Conservation (phyloP, 92 coral and sea anemone species). For the Epizoanthus rinbou region DNA sequence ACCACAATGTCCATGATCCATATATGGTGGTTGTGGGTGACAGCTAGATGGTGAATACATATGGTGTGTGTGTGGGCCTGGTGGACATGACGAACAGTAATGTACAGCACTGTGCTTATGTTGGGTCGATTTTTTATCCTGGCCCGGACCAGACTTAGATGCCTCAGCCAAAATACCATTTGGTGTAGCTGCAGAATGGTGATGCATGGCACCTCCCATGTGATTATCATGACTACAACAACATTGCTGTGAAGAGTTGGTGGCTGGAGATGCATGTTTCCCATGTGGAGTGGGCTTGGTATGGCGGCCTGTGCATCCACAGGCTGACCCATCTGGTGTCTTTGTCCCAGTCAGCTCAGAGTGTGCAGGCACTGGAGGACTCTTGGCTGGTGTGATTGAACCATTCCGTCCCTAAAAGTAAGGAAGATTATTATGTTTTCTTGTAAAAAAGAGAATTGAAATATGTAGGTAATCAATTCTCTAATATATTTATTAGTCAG, state of each 20-base stretch:
- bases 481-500: no score
- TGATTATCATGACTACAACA: slow-evolving; percentile 75
- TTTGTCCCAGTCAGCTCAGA: slow-evolving; percentile 23
- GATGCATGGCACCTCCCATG: slow-evolving; percentile 64
- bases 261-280: slow-evolving; percentile 15
- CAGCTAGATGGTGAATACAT: slow-evolving; percentile 80
- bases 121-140: slow-evolving; percentile 63
- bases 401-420: slow-evolving; percentile 30
- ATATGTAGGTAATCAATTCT: no score
- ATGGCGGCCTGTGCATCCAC: slow-evolving; percentile 42
- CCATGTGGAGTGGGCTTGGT: slow-evolving; percentile 36
- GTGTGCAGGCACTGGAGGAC: slow-evolving; percentile 13
- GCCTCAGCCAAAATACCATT: slow-evolving; percentile 67
- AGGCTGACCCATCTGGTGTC: slow-evolving; percentile 32
- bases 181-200: slow-evolving; percentile 68
- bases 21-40: slow-evolving; percentile 76
- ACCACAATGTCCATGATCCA: slow-evolving; percentile 88
- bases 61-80: slow-evolving; percentile 87
- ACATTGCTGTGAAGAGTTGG: slow-evolving; percentile 49
- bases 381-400: neutral
- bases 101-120: slow-evolving; percentile 73
- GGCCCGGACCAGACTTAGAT: slow-evolving; percentile 49
- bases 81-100: slow-evolving; percentile 83
- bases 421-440: neutral
- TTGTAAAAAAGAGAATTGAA: neutral